These are phyloP conservation scores for Alviniconcha marisindica DNA, from an alignment of 1,140 invertebrate genomes.

Conservation along the genomic window DNA sequence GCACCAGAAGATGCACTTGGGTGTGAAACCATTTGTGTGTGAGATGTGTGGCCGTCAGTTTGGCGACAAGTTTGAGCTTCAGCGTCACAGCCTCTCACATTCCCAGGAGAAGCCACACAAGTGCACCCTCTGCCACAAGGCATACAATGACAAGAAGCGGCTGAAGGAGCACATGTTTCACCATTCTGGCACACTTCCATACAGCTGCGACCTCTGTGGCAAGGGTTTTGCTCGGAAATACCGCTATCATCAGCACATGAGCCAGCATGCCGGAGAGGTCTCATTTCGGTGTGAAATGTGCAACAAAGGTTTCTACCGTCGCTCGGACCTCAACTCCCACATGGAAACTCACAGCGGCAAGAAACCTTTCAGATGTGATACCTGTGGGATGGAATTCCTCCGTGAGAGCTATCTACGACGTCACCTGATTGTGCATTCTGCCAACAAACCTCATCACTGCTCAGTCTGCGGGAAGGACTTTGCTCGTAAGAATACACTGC, in stretches of 20 bases:
- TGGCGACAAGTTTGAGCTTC: conserved; percentile 23
- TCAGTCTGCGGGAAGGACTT: conserved; percentile 92
- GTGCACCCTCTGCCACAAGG: conserved; percentile 38
- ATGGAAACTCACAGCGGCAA: conserved; percentile 71
- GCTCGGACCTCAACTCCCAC: conserved; percentile 54
- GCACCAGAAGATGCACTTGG: conserved; percentile 30
- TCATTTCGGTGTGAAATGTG: conserved; percentile 49
- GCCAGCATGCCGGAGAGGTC: conserved; percentile 52
- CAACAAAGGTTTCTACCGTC: conserved; percentile 41
- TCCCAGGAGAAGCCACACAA: conserved; percentile 41
- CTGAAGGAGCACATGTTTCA: conserved; percentile 34
- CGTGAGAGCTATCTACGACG: conserved; percentile 57
- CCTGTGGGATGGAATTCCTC: conserved; percentile 68
- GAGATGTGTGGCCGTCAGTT: conserved; percentile 34
- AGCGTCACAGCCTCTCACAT: conserved; percentile 38
- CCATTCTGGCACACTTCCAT: conserved; percentile 38
- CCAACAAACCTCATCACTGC: conserved; percentile 76
- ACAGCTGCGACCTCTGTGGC: conserved; percentile 41
- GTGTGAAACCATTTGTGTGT: conserved; percentile 36
- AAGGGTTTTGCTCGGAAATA: conserved; percentile 71
- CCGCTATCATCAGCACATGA: conserved; percentile 44
- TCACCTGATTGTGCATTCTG: conserved; percentile 39
- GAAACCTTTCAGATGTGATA: conserved; percentile 70
- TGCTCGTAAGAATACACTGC: conserved; percentile 96
- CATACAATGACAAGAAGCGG: conserved; percentile 19